A percentile compares a stretch with the other conserved stretches of the same genome.
phyloP scores from a whole-genome alignment of 2,888 invertebrate species.

The Drosophila picticornis region DNA sequence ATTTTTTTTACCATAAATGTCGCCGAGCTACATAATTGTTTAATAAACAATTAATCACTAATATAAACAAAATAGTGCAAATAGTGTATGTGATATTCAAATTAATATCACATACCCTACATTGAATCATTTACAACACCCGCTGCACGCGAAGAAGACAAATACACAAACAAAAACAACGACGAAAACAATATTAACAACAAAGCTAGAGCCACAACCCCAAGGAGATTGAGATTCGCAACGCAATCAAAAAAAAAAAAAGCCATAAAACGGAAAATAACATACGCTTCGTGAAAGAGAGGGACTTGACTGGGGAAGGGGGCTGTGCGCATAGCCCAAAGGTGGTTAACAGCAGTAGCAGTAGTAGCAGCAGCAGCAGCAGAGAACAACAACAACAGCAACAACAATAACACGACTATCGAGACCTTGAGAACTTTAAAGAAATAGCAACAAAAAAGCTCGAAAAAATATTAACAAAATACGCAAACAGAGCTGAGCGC shows the following conservation, averaged over 20 bases:
- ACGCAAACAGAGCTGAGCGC: conserved; percentile 53
- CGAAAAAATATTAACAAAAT: conserved; percentile 52
- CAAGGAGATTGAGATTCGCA: conserved; percentile 74
- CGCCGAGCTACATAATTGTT: conserved; percentile 74
- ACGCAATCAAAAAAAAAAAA: conserved; percentile 75
- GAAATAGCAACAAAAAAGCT: conserved; percentile 60
- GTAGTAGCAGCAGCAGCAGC: conserved; percentile 41
- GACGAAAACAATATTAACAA: conserved; percentile 50
- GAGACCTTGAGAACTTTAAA: conserved; percentile 79
- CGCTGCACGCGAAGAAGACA: conserved; percentile 10
- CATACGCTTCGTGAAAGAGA: conserved; percentile 57
- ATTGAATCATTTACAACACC: conserved; percentile 15
- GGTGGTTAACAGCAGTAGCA: conserved; percentile 62
- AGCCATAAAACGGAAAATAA: conserved; percentile 61
- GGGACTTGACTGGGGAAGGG: conserved; percentile 22
- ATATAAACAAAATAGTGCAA: conserved; percentile 75
- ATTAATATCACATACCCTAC: conserved; percentile 17
- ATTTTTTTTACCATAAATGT: conserved; percentile 53
- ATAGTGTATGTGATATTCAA: conserved; percentile 47
- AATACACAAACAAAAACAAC: conserved; percentile 43
- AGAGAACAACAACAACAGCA: conserved; percentile 24
- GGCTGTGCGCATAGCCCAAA: conserved; percentile 53
- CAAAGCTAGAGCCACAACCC: conserved; percentile 53
- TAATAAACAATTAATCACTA: conserved; percentile 79
- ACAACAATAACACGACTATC: conserved; percentile 49